Conservation (phyloP, 2,113 vertebrate genomes). For the Pelmatolapia mariae region DNA sequence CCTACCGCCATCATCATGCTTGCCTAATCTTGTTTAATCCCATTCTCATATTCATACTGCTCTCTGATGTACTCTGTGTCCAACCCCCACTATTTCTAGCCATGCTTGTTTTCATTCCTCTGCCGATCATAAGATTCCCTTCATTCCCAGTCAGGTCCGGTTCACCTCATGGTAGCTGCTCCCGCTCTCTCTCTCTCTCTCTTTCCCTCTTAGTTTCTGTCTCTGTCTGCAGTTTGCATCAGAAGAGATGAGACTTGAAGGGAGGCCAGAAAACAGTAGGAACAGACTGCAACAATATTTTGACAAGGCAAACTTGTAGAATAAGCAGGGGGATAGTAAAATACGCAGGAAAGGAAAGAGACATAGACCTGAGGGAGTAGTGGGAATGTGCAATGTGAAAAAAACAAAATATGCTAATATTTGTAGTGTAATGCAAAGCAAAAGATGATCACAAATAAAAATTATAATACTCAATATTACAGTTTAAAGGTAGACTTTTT, state of each 20-base stretch:
- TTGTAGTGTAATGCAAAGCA: background rate
- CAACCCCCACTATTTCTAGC: background rate
- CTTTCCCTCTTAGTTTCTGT: background rate
- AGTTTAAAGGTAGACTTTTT: background rate
- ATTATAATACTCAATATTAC: background rate
- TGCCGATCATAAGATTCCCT: background rate
- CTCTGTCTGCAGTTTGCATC: constrained; percentile 49
- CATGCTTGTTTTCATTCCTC: background rate
- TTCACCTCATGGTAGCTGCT: background rate
- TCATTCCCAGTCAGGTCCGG: background rate
- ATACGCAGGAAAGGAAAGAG: background rate
- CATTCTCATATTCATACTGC: background rate
- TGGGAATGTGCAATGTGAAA: background rate
- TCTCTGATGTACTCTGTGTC: background rate
- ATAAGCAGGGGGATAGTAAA: background rate
- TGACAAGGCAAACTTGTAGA: constrained; percentile 45
- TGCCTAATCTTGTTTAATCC: background rate
- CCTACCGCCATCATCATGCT: background rate
- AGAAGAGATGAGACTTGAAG: constrained; percentile 55
- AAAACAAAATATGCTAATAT: background rate
- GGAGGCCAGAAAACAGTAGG: constrained; percentile 49
- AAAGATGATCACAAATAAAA: background rate
- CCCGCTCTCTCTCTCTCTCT: background rate
- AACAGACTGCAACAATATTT: constrained; percentile 57
- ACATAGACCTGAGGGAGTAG: background rate